Evolutionary conservation across 1,140 invertebrate species (phyloP).

Genomic region (Arion vulgaris): DNA sequence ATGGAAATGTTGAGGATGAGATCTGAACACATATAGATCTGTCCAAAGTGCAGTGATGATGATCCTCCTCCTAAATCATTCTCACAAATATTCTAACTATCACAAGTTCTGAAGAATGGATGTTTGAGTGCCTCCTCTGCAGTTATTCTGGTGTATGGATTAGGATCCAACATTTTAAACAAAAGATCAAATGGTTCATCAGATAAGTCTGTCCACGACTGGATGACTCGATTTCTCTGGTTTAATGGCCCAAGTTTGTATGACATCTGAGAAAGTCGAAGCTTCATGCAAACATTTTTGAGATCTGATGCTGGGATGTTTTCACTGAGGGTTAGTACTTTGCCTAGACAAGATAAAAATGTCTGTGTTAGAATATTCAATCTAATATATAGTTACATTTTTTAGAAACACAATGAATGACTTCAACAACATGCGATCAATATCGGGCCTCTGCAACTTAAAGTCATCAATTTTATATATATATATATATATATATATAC

Average conservation of each 20-base stretch:
- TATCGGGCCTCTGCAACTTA: too few relatives aligned
- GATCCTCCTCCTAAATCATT: too few relatives aligned
- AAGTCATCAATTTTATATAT: too few relatives aligned
- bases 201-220: constrained; percentile 57
- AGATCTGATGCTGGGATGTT: constrained; percentile 75
- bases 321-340: constrained; percentile 76
- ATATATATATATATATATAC: too few relatives aligned
- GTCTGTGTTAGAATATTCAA: too few relatives aligned
- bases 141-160: constrained; percentile 68
- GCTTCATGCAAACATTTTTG: constrained; percentile 57
- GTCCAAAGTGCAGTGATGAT: too few relatives aligned
- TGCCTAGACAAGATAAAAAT: constrained; percentile 65
- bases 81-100: constrained; percentile 1
- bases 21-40: too few relatives aligned
- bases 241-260: background rate
- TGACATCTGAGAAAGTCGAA: constrained; percentile 40
- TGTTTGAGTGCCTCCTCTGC: constrained; percentile 69
- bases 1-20: too few relatives aligned
- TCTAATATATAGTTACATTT: too few relatives aligned
- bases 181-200: constrained; percentile 68
- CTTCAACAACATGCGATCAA: too few relatives aligned
- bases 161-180: constrained; percentile 65
- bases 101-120: constrained; percentile 34
- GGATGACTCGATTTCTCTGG: constrained; percentile 33
- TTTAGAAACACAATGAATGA: too few relatives aligned